Evolutionary conservation across 2,888 invertebrate genomes (phyloP), one percentile per base, ranked within the genome.

Genomic region (Apodemia mormo): DNA sequence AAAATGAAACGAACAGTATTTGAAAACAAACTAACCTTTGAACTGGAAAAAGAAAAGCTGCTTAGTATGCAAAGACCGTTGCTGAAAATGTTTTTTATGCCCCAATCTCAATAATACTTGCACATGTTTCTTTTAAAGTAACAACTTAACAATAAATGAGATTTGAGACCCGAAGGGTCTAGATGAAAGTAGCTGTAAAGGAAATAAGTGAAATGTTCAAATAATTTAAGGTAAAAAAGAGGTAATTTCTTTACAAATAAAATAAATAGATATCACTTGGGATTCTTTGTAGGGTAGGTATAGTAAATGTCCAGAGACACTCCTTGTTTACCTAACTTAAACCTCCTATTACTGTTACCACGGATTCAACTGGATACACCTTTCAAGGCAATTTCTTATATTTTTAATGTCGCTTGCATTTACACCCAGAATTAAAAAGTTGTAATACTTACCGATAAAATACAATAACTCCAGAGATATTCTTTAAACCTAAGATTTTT

Each of bases 121-220:
- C 64, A 68, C 66, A 49, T 61, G 49, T 69, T 68, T 30, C 30
- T 30, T 68, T 65, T 49, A 49, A 40, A 56, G 49, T 54, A 70
- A 67, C 49, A 33, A 65, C 52, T 58, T 66, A 69, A 68, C 37
- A 66, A 69, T 69, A 69, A 49, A 49, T 49, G 49, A 33, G 67
- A 66, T 64, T 66, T 40, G 45, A 66, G 67, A 45, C 61, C 67
- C 64, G 10, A 49, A 69, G 65, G 69, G 69, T 61, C 66, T 58
- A 69, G 68, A 69, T 66, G 49, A 56, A 70, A 74, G 69, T 68
- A 70, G 68, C 73, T 65, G 70, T 70, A 67, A 69, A 69, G 61
- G 69, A 66, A 56, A 69, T 66, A 69, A 65, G 65, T 54, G 68
- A 69, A 22, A 52, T 56, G 67, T 45, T 61, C 68, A 64, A 64